phyloP scores from a whole-genome alignment of 2,797 vertebrate genomes.

The Anisognathus igniventris region DNA sequence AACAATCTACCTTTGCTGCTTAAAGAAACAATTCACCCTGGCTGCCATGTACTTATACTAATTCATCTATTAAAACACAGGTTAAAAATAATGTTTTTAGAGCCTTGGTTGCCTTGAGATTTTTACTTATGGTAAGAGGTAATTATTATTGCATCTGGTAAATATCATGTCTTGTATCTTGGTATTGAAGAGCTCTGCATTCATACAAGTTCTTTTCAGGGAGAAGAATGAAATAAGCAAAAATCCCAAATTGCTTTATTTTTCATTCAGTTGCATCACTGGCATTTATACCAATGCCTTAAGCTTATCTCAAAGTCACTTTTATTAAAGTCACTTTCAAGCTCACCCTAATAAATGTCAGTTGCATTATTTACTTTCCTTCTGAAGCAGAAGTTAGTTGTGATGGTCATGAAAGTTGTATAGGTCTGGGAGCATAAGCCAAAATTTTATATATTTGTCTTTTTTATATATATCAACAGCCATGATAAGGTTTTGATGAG shows the following conservation, averaged over 20 bases:
- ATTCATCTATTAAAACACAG: neutral
- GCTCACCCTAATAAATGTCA: neutral
- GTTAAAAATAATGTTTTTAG: neutral
- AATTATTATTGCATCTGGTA: neutral
- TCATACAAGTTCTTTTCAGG: neutral
- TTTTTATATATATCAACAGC: neutral
- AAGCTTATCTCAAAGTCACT: neutral
- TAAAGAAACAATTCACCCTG: neutral
- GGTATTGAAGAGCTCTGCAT: neutral
- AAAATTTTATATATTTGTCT: neutral
- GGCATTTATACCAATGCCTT: neutral
- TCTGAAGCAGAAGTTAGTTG: constrained; percentile 6
- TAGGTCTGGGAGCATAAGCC: neutral
- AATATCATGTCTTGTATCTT: neutral
- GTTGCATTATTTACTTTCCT: neutral
- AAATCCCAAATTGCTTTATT: neutral
- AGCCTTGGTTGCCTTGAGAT: neutral
- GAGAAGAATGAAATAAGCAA: neutral
- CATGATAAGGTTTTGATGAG: neutral
- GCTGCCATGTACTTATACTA: neutral
- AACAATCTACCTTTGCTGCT: neutral
- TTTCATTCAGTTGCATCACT: neutral
- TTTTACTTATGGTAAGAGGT: neutral
- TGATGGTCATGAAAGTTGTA: neutral
- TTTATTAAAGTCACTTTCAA: constrained; percentile 19